A percentile compares a stretch with the other conserved stretches of the same genome.
These are phyloP conservation scores for Drosophila neotestacea DNA, from an alignment of 2,888 invertebrate species.

Conservation along the genomic window DNA sequence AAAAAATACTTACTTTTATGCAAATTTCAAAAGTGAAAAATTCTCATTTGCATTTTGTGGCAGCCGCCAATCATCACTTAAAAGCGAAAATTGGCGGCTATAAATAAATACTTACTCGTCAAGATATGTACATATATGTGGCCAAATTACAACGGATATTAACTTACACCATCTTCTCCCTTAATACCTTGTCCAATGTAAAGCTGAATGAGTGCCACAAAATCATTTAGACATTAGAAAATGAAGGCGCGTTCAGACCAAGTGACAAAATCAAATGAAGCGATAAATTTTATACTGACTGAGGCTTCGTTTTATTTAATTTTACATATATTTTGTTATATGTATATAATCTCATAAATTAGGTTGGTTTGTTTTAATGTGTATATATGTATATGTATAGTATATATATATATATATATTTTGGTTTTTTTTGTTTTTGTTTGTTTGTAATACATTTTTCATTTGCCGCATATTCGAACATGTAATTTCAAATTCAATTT, in stretches of 20 bases:
- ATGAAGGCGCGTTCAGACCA: no score
- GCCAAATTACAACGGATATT: neutral
- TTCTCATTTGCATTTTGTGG: constrained; percentile 14
- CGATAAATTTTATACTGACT: constrained; percentile 84
- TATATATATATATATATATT: constrained; percentile 41
- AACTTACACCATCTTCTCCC: neutral
- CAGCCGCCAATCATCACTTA: constrained; percentile 29
- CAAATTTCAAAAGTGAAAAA: constrained; percentile 14
- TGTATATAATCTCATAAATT: constrained; percentile 82
- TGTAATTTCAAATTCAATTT: constrained; percentile 54
- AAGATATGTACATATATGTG: neutral
- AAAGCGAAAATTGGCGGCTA: constrained; percentile 38
- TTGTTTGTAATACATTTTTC: constrained; percentile 65
- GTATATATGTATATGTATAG: constrained; percentile 58
- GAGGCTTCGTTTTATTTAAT: constrained; percentile 85
- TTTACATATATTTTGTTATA: constrained; percentile 70
- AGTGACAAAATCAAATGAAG: constrained; percentile 49
- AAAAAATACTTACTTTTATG: constrained; percentile 13
- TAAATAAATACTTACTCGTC: constrained; percentile 35
- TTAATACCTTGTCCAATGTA: neutral
- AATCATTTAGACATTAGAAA: constrained; percentile 21
- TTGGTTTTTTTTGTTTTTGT: constrained; percentile 28
- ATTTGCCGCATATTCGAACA: constrained; percentile 50
- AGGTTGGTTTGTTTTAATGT: constrained; percentile 66
- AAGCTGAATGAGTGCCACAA: constrained; percentile 10